Evolutionary conservation across 1,140 invertebrate genomes (phyloP).

Genomic region (Cydia fagiglandana): DNA sequence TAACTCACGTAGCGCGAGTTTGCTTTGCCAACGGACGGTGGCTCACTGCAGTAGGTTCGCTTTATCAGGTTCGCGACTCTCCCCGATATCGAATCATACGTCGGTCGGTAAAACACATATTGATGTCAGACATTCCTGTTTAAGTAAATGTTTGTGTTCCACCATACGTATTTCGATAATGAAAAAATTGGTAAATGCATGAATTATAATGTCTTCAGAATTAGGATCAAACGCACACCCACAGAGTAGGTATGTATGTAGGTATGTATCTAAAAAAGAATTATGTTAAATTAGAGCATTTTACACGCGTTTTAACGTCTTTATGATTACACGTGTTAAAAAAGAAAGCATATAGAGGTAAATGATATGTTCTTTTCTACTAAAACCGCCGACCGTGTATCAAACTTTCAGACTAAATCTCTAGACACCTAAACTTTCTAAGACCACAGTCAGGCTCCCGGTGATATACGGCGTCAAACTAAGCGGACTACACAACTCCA

Average conservation of each 20-base stretch:
- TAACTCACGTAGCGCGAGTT: constrained; percentile 64
- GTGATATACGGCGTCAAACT: constrained; percentile 25
- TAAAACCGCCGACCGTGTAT: constrained; percentile 39
- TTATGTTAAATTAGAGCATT: too few relatives aligned
- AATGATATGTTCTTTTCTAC: constrained; percentile 21
- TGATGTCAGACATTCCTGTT: constrained; percentile 35
- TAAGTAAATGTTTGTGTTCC: constrained; percentile 4
- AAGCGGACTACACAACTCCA: constrained; percentile 19
- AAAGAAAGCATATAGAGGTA: too few relatives aligned
- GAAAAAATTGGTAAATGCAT: background rate
- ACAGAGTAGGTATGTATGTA: too few relatives aligned
- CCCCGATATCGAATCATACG: constrained; percentile 67
- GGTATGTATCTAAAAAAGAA: too few relatives aligned
- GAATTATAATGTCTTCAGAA: background rate
- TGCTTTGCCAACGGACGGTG: constrained; percentile 67
- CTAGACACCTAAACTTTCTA: constrained; percentile 24
- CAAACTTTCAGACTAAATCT: constrained; percentile 32
- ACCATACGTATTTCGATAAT: background rate
- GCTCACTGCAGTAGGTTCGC: constrained; percentile 45
- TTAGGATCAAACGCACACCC: too few relatives aligned
- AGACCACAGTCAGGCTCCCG: constrained; percentile 24
- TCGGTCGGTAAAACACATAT: constrained; percentile 54
- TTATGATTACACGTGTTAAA: too few relatives aligned
- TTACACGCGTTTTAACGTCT: too few relatives aligned
- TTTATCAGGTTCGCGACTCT: constrained; percentile 46